Percentiles rank a stretch among this genome's conserved stretches.
Evolutionary conservation across 2,797 vertebrate genomes (phyloP).

Genomic region (Thalassophryne amazonica): DNA sequence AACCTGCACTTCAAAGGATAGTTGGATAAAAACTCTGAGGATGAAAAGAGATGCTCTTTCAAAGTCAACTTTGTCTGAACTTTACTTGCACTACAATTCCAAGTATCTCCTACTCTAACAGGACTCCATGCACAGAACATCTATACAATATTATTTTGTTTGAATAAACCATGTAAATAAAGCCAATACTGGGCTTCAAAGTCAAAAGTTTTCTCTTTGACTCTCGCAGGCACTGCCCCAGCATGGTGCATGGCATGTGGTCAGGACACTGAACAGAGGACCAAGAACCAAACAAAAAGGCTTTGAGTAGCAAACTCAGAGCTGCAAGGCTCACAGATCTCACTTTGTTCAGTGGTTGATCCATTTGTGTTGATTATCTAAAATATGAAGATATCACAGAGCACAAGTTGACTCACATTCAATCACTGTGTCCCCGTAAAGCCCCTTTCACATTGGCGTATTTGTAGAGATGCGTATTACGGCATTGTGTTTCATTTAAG

Average conservation of each 20-base stretch:
- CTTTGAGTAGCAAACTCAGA: conserved; percentile 29
- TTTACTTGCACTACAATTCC: conserved; percentile 7
- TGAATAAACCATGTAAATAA: conserved; percentile 3
- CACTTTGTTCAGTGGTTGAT: conserved; percentile 4
- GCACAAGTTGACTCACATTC: background rate
- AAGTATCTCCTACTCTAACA: conserved; percentile 2
- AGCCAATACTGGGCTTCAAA: background rate
- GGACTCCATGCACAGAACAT: conserved; percentile 12
- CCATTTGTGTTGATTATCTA: background rate
- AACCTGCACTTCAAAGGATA: conserved; percentile 5
- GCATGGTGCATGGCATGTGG: background rate
- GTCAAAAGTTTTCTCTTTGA: conserved; percentile 2
- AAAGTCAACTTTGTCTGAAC: conserved; percentile 14
- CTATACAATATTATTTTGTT: conserved; percentile 1
- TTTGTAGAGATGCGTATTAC: too few relatives aligned
- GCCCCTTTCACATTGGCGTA: too few relatives aligned
- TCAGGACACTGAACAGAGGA: conserved; percentile 15
- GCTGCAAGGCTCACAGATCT: background rate
- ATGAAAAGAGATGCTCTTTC: background rate
- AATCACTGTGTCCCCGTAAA: too few relatives aligned
- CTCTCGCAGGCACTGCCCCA: background rate
- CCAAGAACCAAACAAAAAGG: conserved; percentile 12
- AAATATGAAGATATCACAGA: background rate
- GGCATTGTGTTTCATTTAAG: too few relatives aligned
- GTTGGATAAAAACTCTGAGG: background rate